These are phyloP conservation scores for Drosophila sechellia DNA, from an alignment of 1,140 invertebrate species.

Conservation along the genomic window DNA sequence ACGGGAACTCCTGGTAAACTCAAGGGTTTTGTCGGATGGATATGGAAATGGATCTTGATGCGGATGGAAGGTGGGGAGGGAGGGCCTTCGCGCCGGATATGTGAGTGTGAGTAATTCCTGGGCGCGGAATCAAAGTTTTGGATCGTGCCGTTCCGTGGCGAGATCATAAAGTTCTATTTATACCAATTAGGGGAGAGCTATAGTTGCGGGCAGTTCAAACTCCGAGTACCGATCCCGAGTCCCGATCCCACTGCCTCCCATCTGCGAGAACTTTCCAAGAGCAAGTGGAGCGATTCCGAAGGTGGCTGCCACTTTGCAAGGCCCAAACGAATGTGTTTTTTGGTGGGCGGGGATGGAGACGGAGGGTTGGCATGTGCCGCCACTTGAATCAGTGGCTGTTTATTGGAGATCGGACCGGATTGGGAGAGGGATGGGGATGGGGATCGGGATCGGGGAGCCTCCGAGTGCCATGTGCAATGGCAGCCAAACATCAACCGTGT, in stretches of 20 bases:
- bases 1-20: constrained; percentile 51
- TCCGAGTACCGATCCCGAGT: constrained; percentile 21
- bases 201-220: constrained; percentile 36
- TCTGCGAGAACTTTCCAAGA: constrained; percentile 52
- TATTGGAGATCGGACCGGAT: constrained; percentile 12
- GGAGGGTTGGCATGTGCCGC: constrained; percentile 62
- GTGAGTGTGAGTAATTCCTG: constrained; percentile 70
- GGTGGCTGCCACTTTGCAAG: constrained; percentile 74
- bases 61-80: constrained; percentile 6
- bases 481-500: constrained; percentile 60
- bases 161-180: constrained; percentile 80
- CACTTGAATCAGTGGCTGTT: constrained; percentile 63
- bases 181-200: constrained; percentile 59
- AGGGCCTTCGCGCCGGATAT: constrained; percentile 59
- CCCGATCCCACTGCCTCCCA: constrained; percentile 3
- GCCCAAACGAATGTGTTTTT: constrained; percentile 3
- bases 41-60: constrained; percentile 1
- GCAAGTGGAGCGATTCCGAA: constrained; percentile 67
- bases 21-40: constrained; percentile 31
- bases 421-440: background rate
- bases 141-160: constrained; percentile 54
- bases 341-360: background rate
- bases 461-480: constrained; percentile 46
- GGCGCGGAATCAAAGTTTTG: constrained; percentile 29
- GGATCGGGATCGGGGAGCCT: background rate